Percentiles rank a stretch among this genome's conserved stretches.
Conservation (phyloP, 2,113 vertebrate species). For the Nanorana parkeri region DNA sequence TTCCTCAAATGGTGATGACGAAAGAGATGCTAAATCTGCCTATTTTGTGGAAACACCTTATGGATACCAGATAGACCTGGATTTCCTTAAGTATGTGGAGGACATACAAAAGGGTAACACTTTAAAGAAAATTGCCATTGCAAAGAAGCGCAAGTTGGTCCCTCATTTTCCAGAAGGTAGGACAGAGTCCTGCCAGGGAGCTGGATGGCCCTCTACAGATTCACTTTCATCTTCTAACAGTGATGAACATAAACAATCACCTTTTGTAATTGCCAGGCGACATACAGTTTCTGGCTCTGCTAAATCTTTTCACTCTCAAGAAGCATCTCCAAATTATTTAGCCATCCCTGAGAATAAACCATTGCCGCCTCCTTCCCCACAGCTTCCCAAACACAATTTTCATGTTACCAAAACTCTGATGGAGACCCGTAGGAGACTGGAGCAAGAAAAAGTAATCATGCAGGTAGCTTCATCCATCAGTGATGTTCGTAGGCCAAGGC, state of each 20-base stretch:
- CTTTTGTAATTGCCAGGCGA: conserved; percentile 70
- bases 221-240: conserved; percentile 93
- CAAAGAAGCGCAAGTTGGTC: conserved; percentile 80
- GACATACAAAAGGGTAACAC: conserved; percentile 97
- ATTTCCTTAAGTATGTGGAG: conserved; percentile 97
- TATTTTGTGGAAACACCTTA: conserved; percentile 98
- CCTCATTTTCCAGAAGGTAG: conserved; percentile 66
- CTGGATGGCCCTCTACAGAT: conserved; percentile 89
- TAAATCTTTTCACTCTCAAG: conserved; percentile 71
- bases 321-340: conserved; percentile 73
- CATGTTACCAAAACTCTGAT: conserved; percentile 97
- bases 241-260: conserved; percentile 86
- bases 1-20: conserved; percentile 76
- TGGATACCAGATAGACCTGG: conserved; percentile 94
- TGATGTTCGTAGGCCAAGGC: conserved; percentile 84
- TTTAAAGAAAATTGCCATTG: conserved; percentile 90
- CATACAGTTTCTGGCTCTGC: conserved; percentile 71
- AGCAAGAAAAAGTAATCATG: conserved; percentile 89
- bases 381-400: conserved; percentile 84
- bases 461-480: conserved; percentile 71
- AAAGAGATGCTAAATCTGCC: conserved; percentile 78
- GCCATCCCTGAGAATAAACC: conserved; percentile 77
- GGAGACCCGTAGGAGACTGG: conserved; percentile 91
- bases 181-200: conserved; percentile 68
- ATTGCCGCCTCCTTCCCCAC: conserved; percentile 86